Evolutionary conservation across 2,888 invertebrate species (phyloP).

Genomic region (Tenthredo scrophulariae): DNA sequence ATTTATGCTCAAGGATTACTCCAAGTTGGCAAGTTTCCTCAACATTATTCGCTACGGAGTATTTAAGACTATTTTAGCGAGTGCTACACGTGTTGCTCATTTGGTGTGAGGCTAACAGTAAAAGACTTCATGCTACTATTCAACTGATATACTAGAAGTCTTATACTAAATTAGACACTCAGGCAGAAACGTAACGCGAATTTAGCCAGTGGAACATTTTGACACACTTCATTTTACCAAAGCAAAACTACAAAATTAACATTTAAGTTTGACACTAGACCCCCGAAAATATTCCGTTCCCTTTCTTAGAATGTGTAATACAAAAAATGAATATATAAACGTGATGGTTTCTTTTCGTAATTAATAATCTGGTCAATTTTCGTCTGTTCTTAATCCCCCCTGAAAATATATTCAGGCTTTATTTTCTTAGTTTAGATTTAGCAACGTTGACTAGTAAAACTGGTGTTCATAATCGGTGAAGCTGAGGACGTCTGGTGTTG

Average conservation of each 20-base stretch:
- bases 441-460: background rate
- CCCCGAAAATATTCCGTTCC: background rate
- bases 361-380: background rate
- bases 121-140: background rate
- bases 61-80: background rate
- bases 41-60: background rate
- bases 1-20: conserved; percentile 1
- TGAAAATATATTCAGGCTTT: background rate
- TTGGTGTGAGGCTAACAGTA: background rate
- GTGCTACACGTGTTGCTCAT: background rate
- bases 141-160: background rate
- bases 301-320: background rate
- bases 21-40: conserved; percentile 27
- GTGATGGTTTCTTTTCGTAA: background rate
- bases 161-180: background rate
- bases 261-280: background rate
- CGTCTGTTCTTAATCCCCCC: background rate
- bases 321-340: background rate
- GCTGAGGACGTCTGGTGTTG: background rate
- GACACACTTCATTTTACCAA: background rate
- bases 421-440: background rate
- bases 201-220: conserved; percentile 12
- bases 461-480: background rate
- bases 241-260: background rate
- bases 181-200: conserved; percentile 12